A percentile compares a stretch with the other conserved stretches of the same genome.
phyloP scores from a whole-genome alignment of 35 echinoderm and acorn worm genomes.

The Nesometra sesokonis region DNA sequence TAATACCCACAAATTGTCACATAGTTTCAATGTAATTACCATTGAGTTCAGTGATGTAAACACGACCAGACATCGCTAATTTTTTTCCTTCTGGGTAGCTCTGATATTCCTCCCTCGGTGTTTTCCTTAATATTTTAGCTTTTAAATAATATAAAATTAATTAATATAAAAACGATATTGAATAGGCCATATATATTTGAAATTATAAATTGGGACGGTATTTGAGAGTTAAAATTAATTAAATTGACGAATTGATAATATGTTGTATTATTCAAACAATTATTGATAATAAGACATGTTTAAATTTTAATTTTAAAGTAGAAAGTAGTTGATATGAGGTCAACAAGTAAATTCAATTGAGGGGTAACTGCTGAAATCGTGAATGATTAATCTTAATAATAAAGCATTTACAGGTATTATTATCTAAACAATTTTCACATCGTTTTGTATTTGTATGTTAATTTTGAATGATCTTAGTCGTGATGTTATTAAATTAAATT shows the following conservation, averaged over 20 bases:
- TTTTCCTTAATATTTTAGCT: background rate
- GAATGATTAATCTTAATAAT: no score
- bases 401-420: no score
- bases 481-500: no score
- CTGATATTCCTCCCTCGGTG: background rate
- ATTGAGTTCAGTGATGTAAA: background rate
- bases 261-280: background rate
- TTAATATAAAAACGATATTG: background rate
- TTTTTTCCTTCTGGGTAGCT: background rate
- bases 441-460: no score
- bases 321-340: background rate
- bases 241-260: background rate
- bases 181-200: background rate
- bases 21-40: background rate
- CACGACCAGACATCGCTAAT: background rate
- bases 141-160: background rate
- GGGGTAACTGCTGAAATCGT: no score
- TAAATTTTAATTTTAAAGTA: background rate
- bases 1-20: background rate
- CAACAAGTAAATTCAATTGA: no score
- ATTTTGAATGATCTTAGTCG: no score
- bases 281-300: background rate
- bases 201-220: background rate
- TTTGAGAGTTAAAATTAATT: background rate
- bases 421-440: no score